Evolutionary conservation across 2,888 invertebrate species (phyloP).

Genomic region (Pasiphila rectangulata): DNA sequence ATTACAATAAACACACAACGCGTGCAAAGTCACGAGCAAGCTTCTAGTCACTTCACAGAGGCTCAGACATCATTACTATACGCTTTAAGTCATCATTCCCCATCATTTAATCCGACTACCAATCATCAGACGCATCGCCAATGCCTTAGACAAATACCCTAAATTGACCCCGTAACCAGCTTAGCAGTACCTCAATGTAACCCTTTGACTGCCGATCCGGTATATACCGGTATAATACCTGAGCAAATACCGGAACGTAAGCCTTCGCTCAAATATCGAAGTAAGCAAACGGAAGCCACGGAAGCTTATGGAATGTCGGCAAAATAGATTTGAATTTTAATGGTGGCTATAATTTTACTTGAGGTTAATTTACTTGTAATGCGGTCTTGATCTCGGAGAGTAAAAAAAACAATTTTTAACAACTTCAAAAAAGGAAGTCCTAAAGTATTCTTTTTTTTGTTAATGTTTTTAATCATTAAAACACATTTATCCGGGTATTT

Average conservation of each 20-base stretch:
- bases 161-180: constrained; percentile 65
- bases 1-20: no score
- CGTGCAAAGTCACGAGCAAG: no score
- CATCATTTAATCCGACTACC: constrained; percentile 27
- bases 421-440: no score
- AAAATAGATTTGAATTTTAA: constrained; percentile 14
- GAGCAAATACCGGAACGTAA: constrained; percentile 59
- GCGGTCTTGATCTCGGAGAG: no score
- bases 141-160: constrained; percentile 41
- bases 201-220: constrained; percentile 57
- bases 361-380: no score
- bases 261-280: constrained; percentile 68
- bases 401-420: no score
- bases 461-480: no score
- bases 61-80: constrained; percentile 17
- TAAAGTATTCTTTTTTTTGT: no score
- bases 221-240: constrained; percentile 32
- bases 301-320: constrained; percentile 54
- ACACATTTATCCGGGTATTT: no score
- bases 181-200: constrained; percentile 53
- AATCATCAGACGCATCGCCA: constrained; percentile 18
- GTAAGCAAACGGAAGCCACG: constrained; percentile 68
- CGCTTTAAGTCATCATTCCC: constrained; percentile 12
- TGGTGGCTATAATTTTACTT: not conserved
- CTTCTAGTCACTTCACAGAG: no score